Percentiles rank a stretch among this genome's conserved stretches.
Evolutionary conservation across 1,140 invertebrate genomes (phyloP).

Genomic region (Patella vulgata): DNA sequence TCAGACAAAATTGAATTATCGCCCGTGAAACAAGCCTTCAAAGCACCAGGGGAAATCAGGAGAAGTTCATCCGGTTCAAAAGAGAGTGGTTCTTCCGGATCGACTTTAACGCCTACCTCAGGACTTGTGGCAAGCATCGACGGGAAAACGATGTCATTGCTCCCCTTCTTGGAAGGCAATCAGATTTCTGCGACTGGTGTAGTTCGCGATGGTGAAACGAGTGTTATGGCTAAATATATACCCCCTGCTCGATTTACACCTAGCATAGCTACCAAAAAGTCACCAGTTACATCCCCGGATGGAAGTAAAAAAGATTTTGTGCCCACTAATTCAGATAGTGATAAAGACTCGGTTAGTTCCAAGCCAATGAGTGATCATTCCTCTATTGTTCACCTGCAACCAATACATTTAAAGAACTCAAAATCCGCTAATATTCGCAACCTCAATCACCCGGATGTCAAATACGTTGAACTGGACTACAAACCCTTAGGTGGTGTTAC

Average conservation of each 20-base stretch:
- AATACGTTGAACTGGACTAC: slow-evolving; percentile 29
- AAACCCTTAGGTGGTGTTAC: slow-evolving; percentile 15
- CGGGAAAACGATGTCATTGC: slow-evolving; percentile 57
- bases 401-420: slow-evolving; percentile 53
- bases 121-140: slow-evolving; percentile 57
- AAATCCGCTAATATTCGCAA: slow-evolving; percentile 47
- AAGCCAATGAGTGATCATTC: slow-evolving; percentile 55
- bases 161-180: slow-evolving; percentile 25
- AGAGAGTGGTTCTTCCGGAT: slow-evolving; percentile 50
- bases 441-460: slow-evolving; percentile 41
- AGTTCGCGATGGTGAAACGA: not conserved
- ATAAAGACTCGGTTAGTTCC: slow-evolving; percentile 52
- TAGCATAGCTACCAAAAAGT: not conserved
- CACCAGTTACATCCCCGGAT: slow-evolving; percentile 27
- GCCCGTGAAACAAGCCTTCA: not conserved
- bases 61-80: slow-evolving; percentile 45
- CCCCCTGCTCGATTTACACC: not conserved
- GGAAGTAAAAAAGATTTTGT: slow-evolving; percentile 14
- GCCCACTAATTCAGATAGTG: slow-evolving; percentile 46
- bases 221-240: too few relatives aligned
- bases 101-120: slow-evolving; percentile 51
- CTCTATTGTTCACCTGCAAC: slow-evolving; percentile 54
- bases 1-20: slow-evolving; percentile 17
- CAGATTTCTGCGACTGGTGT: slow-evolving; percentile 6
- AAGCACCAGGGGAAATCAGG: slow-evolving; percentile 10